Evolutionary conservation across 2,113 vertebrate genomes (phyloP).

Genomic region (Mystacornis crossleyi): DNA sequence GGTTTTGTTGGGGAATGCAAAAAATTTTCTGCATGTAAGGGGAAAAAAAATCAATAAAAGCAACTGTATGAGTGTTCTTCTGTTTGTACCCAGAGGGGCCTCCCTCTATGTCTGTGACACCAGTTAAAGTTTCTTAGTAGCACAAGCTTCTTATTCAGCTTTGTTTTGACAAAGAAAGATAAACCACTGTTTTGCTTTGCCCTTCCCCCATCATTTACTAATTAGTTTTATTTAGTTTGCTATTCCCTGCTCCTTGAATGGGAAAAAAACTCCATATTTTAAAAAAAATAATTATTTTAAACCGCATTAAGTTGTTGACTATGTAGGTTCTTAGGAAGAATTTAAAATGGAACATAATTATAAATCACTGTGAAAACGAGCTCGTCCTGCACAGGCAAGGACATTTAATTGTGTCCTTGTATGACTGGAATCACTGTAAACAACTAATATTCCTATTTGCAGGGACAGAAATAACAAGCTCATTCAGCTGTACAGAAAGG

Average conservation of each 20-base stretch:
- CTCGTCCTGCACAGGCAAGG: conserved; percentile 12
- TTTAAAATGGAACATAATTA: conserved; percentile 31
- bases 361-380: conserved; percentile 35
- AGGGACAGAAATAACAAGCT: conserved; percentile 44
- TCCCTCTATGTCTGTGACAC: background rate
- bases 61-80: conserved; percentile 10
- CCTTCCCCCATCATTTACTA: conserved; percentile 1
- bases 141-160: conserved; percentile 68
- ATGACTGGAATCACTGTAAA: conserved; percentile 48
- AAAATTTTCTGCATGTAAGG: conserved; percentile 13
- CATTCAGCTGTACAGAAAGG: conserved; percentile 41
- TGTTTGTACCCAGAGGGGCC: background rate
- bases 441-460: conserved; percentile 59
- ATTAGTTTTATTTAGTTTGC: background rate
- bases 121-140: background rate
- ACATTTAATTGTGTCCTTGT: conserved; percentile 38
- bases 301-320: background rate
- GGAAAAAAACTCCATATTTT: rapidly evolving
- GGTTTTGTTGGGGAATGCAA: conserved; percentile 53
- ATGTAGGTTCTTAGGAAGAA: background rate
- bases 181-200: conserved; percentile 43
- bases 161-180: conserved; percentile 59
- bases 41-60: background rate
- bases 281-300: background rate
- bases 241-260: background rate